These are phyloP conservation scores for Cryptotermes secundus DNA, from an alignment of 1,140 invertebrate species.

Conservation along the genomic window DNA sequence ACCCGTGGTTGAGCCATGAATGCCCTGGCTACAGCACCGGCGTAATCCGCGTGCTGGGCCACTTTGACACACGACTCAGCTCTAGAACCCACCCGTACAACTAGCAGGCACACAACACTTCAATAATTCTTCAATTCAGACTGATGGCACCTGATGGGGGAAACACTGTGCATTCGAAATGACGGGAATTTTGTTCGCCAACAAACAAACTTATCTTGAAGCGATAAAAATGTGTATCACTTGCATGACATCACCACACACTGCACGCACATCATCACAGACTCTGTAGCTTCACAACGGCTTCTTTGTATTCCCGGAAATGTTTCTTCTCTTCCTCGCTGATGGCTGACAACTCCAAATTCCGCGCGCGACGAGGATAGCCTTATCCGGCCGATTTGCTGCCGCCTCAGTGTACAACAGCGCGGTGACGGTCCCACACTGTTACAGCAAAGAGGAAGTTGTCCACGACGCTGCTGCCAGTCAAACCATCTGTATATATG, in stretches of 20 bases:
- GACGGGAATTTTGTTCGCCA: neutral
- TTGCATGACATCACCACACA: neutral
- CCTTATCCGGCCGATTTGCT: neutral
- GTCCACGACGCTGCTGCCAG: neutral
- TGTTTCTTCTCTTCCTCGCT: no score
- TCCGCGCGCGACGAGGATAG: neutral
- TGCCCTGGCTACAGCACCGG: conserved; percentile 56
- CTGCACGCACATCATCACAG: neutral
- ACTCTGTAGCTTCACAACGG: no score
- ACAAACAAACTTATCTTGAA: no score
- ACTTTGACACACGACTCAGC: neutral
- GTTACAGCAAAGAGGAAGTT: neutral
- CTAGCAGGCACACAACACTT: conserved; percentile 22
- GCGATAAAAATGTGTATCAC: neutral
- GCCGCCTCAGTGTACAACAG: no score
- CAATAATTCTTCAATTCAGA: neutral
- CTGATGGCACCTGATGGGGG: neutral
- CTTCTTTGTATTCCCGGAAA: no score
- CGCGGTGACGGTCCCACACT: neutral
- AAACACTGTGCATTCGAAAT: neutral
- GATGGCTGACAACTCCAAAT: neutral
- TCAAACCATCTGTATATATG: conserved; percentile 23
- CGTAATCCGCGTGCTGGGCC: conserved; percentile 56
- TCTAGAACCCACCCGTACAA: neutral
- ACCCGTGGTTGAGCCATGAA: conserved; percentile 68